Percentiles rank a stretch among this genome's conserved stretches.
Conservation (phyloP, 2,888 invertebrate genomes). For the Limenitis camilla region DNA sequence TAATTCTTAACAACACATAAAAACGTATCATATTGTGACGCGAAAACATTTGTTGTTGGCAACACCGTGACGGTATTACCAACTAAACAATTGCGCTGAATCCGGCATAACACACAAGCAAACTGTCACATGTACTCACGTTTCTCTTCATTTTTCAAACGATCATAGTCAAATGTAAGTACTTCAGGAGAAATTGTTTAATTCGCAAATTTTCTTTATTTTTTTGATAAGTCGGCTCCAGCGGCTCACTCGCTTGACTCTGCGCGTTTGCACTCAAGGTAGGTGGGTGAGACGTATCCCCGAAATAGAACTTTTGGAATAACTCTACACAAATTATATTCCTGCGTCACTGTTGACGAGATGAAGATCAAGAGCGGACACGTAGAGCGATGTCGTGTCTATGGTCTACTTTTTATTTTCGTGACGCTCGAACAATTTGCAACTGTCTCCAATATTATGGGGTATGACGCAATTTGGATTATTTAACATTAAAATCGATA, state of each 20-base stretch:
- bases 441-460: neutral
- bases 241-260: constrained; percentile 50
- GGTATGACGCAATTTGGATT: neutral
- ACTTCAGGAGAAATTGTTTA: constrained; percentile 8
- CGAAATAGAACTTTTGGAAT: constrained; percentile 73
- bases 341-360: constrained; percentile 63
- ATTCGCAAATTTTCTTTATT: constrained; percentile 21
- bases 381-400: constrained; percentile 11
- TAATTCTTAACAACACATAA: constrained; percentile 4
- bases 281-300: constrained; percentile 52
- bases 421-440: too few relatives aligned
- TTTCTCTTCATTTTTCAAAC: constrained; percentile 63
- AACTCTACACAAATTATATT: constrained; percentile 68
- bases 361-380: constrained; percentile 59
- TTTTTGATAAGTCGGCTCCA: constrained; percentile 43
- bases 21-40: constrained; percentile 4
- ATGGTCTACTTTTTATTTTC: constrained; percentile 9
- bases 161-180: constrained; percentile 29
- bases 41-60: constrained; percentile 31
- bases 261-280: constrained; percentile 44
- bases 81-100: constrained; percentile 4
- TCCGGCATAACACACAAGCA: constrained; percentile 4
- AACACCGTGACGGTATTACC: constrained; percentile 30
- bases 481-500: neutral
- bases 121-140: constrained; percentile 47